phyloP scores from a whole-genome alignment of 2,113 vertebrate genomes.

The Zosterops pallidus region DNA sequence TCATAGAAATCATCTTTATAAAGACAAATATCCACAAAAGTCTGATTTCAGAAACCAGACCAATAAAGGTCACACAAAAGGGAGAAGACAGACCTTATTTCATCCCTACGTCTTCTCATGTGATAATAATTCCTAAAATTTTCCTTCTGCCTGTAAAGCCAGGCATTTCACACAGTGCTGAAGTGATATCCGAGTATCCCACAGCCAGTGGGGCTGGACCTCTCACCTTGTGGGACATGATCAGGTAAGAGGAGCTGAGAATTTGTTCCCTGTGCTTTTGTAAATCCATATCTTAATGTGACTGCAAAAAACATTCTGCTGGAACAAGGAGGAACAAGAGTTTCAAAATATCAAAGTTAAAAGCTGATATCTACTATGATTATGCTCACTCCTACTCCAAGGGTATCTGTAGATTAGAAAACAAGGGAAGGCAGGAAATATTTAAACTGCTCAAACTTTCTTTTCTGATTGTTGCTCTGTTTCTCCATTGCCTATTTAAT shows the following conservation, averaged over 20 bases:
- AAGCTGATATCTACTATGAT: background rate
- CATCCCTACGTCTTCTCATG: background rate
- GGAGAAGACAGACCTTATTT: background rate
- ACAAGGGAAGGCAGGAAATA: background rate
- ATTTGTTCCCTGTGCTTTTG: background rate
- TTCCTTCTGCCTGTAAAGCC: background rate
- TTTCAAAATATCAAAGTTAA: background rate
- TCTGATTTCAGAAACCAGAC: background rate
- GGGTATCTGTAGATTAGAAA: background rate
- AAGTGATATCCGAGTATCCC: background rate
- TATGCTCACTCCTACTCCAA: background rate
- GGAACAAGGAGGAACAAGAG: background rate
- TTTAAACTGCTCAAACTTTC: background rate
- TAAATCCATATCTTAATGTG: background rate
- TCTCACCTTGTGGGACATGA: background rate
- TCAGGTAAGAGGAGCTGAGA: background rate
- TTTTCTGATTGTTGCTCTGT: background rate
- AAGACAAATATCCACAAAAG: background rate
- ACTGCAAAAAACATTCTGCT: background rate
- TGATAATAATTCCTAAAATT: background rate
- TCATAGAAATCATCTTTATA: accelerated
- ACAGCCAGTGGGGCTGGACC: background rate
- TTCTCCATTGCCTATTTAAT: background rate
- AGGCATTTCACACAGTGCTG: background rate
- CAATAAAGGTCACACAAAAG: background rate